Conservation (phyloP, 1,140 invertebrate genomes). For the Drosophila kohkoa region DNA sequence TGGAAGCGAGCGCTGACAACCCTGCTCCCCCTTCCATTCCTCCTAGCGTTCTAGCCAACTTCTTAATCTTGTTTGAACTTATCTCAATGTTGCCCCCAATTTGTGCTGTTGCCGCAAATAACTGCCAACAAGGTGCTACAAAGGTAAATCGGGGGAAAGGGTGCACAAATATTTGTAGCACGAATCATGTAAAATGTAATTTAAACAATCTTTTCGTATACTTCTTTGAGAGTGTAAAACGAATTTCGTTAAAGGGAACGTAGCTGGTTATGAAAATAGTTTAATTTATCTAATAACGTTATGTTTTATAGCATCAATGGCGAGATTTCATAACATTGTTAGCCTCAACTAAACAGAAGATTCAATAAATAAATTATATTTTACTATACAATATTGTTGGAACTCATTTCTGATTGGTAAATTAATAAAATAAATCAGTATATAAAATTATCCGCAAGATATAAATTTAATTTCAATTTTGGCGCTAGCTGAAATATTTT, state of each 20-base stretch:
- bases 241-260: background rate
- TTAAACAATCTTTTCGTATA: constrained; percentile 10
- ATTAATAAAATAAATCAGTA: too few species aligned
- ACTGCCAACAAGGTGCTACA: constrained; percentile 29
- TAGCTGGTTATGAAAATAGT: too few species aligned
- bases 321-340: too few species aligned
- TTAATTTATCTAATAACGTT: too few species aligned
- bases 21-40: background rate
- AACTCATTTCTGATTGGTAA: too few species aligned
- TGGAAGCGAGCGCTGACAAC: constrained; percentile 15
- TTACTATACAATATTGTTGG: too few species aligned
- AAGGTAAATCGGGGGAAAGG: constrained; percentile 5
- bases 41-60: background rate
- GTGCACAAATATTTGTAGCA: constrained; percentile 38
- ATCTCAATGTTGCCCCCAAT: constrained; percentile 14
- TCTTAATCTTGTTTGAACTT: constrained; percentile 52
- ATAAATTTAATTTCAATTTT: too few species aligned
- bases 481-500: too few species aligned
- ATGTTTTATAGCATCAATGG: too few species aligned
- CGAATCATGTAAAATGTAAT: constrained; percentile 19
- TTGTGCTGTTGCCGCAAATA: constrained; percentile 36
- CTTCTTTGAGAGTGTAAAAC: background rate
- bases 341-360: too few species aligned
- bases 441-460: too few species aligned
- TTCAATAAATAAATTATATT: too few species aligned